Evolutionary conservation across 2,113 vertebrate species (phyloP), one percentile per base, ranked within the genome.

Genomic region (Notarius quadriscutis): DNA sequence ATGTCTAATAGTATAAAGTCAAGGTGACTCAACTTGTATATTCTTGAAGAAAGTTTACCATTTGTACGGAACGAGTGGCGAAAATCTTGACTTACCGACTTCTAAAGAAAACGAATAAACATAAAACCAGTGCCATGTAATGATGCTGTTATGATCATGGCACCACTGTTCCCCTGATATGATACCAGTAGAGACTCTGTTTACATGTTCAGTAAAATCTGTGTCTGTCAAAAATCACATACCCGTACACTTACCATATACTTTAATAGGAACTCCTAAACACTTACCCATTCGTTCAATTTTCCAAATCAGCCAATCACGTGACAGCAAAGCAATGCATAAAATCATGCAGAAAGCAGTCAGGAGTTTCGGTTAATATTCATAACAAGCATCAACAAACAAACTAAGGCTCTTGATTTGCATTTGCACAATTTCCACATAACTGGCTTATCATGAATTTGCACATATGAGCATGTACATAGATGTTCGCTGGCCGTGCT

Each of bases 11-110:
- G 2, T 57, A 15, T 14, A 0, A 83, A 15, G 4, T 55, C 62
- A 83, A 69, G 62, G 82, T 69, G 82, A 80, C 53, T n/a, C 18
- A 5, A 78, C 80, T 34, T 57, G 78, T 30, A 25, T 60, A 81
- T 15, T 50, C 72, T 15, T 25, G 5, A 27, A 78, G 25, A 80
- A 57, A 5, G 15, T 27, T 79, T 15, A 15, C 48, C 25, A 2
- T 53, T 53, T 9, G 12, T 30, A 60, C 17, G 1, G 22, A 60
- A 60, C 5, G 27, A 20, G 17, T 34, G 7, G 12, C 17, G 8
- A 30, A 79, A 0, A n/a, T 22, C 71, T 75, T 75, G 34, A 48
- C 41, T 50, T 50, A 75, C 41, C 9, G 22, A 11, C 34, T 22
- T 10, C 14, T 17, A 74, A 10, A 48, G 27, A 74, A 74, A 41